A percentile compares a stretch with the other conserved stretches of the same genome.
phyloP scores from a whole-genome alignment of 1,140 invertebrate species.

The Lepidurus packardi region DNA sequence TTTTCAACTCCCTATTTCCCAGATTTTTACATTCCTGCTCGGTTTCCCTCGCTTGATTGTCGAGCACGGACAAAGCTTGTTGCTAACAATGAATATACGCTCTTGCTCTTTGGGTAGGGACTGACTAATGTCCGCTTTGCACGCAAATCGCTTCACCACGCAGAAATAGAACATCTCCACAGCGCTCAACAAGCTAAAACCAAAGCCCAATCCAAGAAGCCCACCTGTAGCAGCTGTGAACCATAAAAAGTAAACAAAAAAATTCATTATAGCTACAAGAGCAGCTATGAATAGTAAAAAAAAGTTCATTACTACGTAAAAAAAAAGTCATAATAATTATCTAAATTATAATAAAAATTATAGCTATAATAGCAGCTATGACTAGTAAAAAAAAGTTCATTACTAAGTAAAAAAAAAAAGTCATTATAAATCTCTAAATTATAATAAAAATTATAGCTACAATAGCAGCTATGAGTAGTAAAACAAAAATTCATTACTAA shows the following conservation, averaged over 20 bases:
- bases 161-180: constrained; percentile 29
- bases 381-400: no score
- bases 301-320: no score
- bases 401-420: no score
- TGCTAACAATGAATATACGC: background rate
- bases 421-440: background rate
- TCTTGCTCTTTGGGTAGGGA: background rate
- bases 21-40: background rate
- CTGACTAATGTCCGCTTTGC: background rate
- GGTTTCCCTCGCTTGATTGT: background rate
- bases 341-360: no score
- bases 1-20: background rate
- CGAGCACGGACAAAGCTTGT: background rate
- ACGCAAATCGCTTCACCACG: constrained; percentile 5
- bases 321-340: background rate
- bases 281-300: no score
- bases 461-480: no score
- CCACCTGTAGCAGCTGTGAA: constrained; percentile 24
- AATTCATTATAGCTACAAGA: no score
- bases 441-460: no score
- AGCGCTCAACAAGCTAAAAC: constrained; percentile 27
- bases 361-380: no score
- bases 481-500: no score
- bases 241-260: background rate
- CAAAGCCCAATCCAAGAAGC: constrained; percentile 25